Percentiles rank a stretch among this genome's conserved stretches.
Conservation (phyloP, 2,888 invertebrate species). For the Alentia gelatinosa region DNA sequence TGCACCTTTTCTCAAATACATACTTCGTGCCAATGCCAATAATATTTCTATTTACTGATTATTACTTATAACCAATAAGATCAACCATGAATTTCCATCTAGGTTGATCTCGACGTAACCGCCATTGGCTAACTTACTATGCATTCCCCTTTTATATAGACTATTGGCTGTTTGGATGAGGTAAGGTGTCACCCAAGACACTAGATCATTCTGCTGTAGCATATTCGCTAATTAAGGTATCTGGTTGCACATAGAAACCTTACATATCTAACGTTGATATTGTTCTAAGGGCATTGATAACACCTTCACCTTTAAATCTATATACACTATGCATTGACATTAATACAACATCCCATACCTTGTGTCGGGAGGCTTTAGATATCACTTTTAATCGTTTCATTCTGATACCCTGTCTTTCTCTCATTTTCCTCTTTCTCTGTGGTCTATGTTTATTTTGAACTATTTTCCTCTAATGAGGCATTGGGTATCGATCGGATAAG, state of each 20-base stretch:
- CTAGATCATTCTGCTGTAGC: background rate
- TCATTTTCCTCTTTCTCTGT: background rate
- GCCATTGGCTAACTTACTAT: background rate
- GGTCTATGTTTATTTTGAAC: background rate
- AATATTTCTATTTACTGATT: no score
- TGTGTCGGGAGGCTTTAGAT: background rate
- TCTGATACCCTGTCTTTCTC: background rate
- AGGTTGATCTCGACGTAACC: background rate
- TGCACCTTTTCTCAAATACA: no score
- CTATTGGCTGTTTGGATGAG: slow-evolving; percentile 41
- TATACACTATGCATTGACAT: background rate
- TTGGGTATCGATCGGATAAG: background rate
- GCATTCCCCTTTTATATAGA: slow-evolving; percentile 15
- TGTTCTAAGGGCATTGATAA: background rate
- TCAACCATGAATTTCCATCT: no score
- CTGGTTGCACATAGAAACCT: background rate
- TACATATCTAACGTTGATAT: background rate
- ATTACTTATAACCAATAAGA: no score
- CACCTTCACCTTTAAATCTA: background rate
- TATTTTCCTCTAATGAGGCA: background rate
- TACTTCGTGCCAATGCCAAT: no score
- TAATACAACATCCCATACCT: background rate
- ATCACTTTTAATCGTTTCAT: background rate
- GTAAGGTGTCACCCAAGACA: slow-evolving; percentile 8
- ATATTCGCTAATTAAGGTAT: background rate